A percentile compares a stretch with the other conserved stretches of the same genome.
Conservation (phyloP, 2,888 invertebrate species). For the Eumerus sabulonum region DNA sequence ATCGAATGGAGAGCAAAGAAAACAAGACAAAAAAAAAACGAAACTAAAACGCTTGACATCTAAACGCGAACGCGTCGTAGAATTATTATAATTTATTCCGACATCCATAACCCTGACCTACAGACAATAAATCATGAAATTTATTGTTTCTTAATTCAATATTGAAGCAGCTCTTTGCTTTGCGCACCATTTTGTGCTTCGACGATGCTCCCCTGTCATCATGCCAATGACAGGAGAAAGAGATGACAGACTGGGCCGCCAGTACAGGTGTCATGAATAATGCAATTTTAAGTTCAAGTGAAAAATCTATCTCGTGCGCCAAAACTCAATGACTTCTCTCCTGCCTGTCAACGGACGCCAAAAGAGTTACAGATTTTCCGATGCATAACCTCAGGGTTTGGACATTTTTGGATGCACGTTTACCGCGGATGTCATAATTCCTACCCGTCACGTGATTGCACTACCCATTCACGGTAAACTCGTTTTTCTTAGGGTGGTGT, state of each 20-base stretch:
- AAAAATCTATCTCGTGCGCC: no score
- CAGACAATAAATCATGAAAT: constrained; percentile 67
- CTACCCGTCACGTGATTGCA: constrained; percentile 33
- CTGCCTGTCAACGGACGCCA: no score
- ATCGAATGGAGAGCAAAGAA: background rate
- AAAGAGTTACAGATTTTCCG: no score
- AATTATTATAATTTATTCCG: constrained; percentile 63
- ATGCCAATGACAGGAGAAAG: no score
- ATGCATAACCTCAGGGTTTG: background rate
- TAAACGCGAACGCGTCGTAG: constrained; percentile 19
- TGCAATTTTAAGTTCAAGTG: no score
- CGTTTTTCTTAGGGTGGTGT: background rate
- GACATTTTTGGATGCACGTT: constrained; percentile 59
- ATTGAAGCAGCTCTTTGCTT: background rate
- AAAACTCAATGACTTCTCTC: no score
- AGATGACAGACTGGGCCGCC: no score
- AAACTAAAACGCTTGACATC: constrained; percentile 27
- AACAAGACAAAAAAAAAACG: constrained; percentile 3
- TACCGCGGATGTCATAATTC: constrained; percentile 32
- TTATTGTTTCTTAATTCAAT: constrained; percentile 35
- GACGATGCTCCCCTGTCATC: no score
- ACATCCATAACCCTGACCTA: constrained; percentile 69
- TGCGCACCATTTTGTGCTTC: constrained; percentile 2
- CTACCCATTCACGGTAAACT: background rate
- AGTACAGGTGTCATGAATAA: no score